phyloP scores from a whole-genome alignment of 2,888 invertebrate genomes.

The Melanargia galathea region DNA sequence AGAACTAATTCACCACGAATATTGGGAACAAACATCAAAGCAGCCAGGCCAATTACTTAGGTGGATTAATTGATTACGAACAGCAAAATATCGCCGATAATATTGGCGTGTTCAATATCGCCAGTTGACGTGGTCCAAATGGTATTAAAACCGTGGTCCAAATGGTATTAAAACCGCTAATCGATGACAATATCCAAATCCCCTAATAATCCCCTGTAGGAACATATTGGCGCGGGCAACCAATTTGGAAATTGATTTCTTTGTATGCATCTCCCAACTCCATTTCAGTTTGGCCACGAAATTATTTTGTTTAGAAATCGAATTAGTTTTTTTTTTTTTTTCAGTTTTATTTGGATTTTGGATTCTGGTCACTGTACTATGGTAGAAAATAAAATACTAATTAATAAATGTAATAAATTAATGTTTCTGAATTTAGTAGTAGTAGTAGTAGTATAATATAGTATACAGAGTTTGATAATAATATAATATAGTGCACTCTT shows the following conservation, averaged over 20 bases:
- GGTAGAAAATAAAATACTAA: too few species aligned
- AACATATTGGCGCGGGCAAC: slow-evolving; percentile 14
- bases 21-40: slow-evolving; percentile 5
- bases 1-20: background rate
- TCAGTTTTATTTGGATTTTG: too few species aligned
- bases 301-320: slow-evolving; percentile 8
- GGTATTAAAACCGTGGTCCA: slow-evolving; percentile 21
- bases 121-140: slow-evolving; percentile 10
- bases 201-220: slow-evolving; percentile 19
- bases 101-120: background rate
- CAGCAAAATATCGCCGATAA: background rate
- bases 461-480: too few species aligned
- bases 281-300: background rate
- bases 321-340: background rate
- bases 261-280: slow-evolving; percentile 15
- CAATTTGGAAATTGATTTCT: slow-evolving; percentile 26
- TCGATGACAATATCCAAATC: slow-evolving; percentile 17
- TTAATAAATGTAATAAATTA: too few species aligned
- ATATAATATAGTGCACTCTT: too few species aligned
- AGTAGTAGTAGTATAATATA: too few species aligned
- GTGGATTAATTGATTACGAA: slow-evolving; percentile 3
- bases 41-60: slow-evolving; percentile 7
- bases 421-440: too few species aligned
- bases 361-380: too few species aligned
- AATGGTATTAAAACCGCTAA: slow-evolving; percentile 24